Base-by-base conservation (phyloP, 2,888 invertebrate genomes). In the Eremobia ochroleuca region DNA sequence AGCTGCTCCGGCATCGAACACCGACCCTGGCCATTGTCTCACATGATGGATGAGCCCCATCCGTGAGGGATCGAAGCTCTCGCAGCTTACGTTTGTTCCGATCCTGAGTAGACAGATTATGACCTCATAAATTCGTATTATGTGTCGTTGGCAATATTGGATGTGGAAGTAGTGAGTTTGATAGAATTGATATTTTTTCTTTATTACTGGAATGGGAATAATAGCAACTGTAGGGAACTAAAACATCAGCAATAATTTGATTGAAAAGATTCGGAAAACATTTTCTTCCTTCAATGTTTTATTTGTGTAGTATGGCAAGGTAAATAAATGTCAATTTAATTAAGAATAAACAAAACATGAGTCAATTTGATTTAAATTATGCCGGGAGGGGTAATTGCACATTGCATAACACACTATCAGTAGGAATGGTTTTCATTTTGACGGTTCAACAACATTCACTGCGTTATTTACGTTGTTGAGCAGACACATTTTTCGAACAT, bases 41-140 rank as follows among this genome's bases (percentile, higher is more conserved):
- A 86, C 64, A 89, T 95, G 95, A 95, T 95, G 91, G 94, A 95
- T 95, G 93, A 91, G 83, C 89, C 84, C 66, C 62, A 87, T 82
- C 88, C 95, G 96, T 96, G 96, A 93, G 93, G 92, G 90, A 73
- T 81, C 77, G 80, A 83, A 85, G 79, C 80, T 84, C 83, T 82
- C 71, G 79, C 81, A 89, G 94, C 91, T 96, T 95, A 94, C 78
- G 88, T 87, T 81, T 85, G 87, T 89, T 84, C 77, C 82, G 82
- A 79, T 84, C 64, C 79, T 65, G 72, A 79, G 76, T 68, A 74
- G 82, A 77, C 86, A 79, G 85, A 89, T 90, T 89, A 89, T 81
- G 76, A 77, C 83, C 69, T 78, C 73, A 77, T 82, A 85, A 81
- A 82, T 83, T 80, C 69, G 66, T 82, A 79, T 84, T 83, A 82